phyloP scores from a whole-genome alignment of 2,113 vertebrate genomes.

The human region GRCh38 chr1:112678001-112678500 shows the following conservation, averaged over 20 bases:
- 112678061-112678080: background rate
- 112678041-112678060: background rate
- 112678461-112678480: background rate
- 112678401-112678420: background rate
- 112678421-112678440: background rate
- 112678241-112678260: background rate
- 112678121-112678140: background rate
- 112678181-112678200: background rate
- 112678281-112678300: background rate
- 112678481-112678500: slow-evolving; percentile 8
- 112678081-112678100: background rate
- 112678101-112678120: background rate
- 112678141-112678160: background rate
- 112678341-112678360: background rate
- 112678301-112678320: background rate
- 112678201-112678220: background rate
- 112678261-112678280: background rate
- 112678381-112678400: background rate
- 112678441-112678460: background rate
- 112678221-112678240: background rate
- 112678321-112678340: background rate
- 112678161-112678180: background rate
- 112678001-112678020: background rate
- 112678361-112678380: background rate
- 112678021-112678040: too few species aligned